Percentiles rank a stretch among this genome's conserved stretches.
These are phyloP conservation scores for Halcyon chelicuti DNA, from an alignment of 2,797 vertebrate genomes.

Conservation along the genomic window DNA sequence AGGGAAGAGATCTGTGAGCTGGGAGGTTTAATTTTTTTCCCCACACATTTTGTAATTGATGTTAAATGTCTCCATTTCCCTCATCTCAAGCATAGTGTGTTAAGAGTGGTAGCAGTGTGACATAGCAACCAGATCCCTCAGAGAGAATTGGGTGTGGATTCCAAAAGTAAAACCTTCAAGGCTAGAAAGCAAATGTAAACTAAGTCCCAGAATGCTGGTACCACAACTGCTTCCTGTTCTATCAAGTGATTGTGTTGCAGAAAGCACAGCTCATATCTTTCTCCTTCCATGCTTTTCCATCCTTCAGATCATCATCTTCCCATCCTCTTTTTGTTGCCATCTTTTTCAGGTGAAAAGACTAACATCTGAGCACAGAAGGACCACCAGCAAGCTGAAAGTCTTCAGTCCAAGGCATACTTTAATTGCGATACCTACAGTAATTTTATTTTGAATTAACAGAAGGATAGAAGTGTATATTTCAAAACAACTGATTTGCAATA, in stretches of 20 bases:
- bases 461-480: neutral
- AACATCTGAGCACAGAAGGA: neutral
- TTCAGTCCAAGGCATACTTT: neutral
- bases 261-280: neutral
- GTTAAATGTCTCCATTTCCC: too few species aligned
- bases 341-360: neutral
- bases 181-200: neutral
- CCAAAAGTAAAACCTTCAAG: neutral
- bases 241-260: neutral
- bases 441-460: constrained; percentile 25
- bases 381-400: neutral
- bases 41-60: neutral
- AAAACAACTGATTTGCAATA: too few species aligned
- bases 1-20: neutral
- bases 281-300: neutral
- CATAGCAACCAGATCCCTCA: neutral
- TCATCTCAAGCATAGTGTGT: neutral
- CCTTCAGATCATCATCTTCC: neutral
- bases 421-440: neutral
- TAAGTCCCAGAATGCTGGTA: neutral
- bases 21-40: neutral
- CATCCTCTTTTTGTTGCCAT: neutral
- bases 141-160: neutral
- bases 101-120: neutral
- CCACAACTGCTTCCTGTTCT: neutral